phyloP scores from a whole-genome alignment of 2,888 invertebrate species.

The Blastobasis adustella region DNA sequence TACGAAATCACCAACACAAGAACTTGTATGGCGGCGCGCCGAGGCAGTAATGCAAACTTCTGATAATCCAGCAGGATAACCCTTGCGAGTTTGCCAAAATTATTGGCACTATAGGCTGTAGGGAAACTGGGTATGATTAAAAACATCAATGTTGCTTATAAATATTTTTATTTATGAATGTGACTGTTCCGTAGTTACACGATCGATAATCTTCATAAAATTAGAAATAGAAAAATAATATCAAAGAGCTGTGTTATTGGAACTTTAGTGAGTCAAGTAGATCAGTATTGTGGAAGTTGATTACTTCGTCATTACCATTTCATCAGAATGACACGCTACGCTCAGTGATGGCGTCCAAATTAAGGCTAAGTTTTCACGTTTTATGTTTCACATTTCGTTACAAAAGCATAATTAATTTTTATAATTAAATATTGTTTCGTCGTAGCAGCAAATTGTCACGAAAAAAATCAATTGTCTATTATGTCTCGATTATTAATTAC shows the following conservation, averaged over 20 bases:
- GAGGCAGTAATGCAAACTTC: too few relatives aligned
- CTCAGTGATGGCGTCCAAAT: constrained; percentile 3
- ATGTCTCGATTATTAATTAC: constrained; percentile 60
- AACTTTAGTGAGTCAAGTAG: constrained; percentile 58
- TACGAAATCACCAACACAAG: too few relatives aligned
- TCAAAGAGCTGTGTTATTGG: constrained; percentile 69
- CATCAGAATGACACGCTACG: constrained; percentile 18
- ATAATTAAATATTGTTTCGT: constrained; percentile 23
- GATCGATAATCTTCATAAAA: constrained; percentile 68
- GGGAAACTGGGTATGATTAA: not conserved
- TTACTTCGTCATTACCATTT: constrained; percentile 26
- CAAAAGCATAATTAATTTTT: constrained; percentile 38
- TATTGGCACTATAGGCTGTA: too few relatives aligned
- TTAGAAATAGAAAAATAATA: constrained; percentile 75
- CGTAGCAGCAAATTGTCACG: constrained; percentile 38
- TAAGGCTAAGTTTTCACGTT: constrained; percentile 11
- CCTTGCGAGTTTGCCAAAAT: too few relatives aligned
- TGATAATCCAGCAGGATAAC: too few relatives aligned
- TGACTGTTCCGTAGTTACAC: constrained; percentile 66
- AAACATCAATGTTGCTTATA: constrained; percentile 61
- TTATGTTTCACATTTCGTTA: constrained; percentile 26
- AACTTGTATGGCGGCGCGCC: too few relatives aligned
- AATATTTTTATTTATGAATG: constrained; percentile 71
- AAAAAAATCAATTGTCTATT: constrained; percentile 50
- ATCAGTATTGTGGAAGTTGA: constrained; percentile 19